These are phyloP conservation scores for Congeria kusceri DNA, from an alignment of 2,888 invertebrate species.

Conservation along the genomic window DNA sequence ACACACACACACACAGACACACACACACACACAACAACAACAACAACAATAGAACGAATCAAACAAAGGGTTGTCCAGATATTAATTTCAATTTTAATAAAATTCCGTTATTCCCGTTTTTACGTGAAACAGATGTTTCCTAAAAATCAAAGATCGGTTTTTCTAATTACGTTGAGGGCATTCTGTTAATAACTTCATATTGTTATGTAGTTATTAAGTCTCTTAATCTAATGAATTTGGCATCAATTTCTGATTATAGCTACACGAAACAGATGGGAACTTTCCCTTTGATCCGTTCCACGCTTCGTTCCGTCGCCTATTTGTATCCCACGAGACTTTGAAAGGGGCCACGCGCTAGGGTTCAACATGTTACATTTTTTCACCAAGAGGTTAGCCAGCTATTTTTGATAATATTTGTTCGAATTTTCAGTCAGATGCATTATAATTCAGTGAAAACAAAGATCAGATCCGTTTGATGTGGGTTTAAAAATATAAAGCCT, in stretches of 20 bases:
- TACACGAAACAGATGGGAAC: neutral
- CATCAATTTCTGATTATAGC: neutral
- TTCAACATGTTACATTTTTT: constrained; percentile 41
- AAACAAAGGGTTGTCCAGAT: too few relatives aligned
- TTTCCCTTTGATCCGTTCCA: neutral
- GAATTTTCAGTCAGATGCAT: neutral
- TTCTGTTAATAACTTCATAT: neutral
- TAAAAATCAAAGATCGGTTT: too few relatives aligned
- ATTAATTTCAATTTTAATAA: too few relatives aligned
- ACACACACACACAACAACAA: too few relatives aligned
- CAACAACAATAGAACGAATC: too few relatives aligned
- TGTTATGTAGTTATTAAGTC: neutral
- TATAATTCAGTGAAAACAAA: constrained; percentile 2
- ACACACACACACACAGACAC: too few relatives aligned
- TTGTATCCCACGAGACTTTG: too few relatives aligned
- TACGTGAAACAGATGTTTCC: too few relatives aligned
- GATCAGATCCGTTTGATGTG: neutral
- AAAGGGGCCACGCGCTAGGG: constrained; percentile 30
- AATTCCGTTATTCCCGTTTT: too few relatives aligned
- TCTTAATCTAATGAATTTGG: constrained; percentile 7
- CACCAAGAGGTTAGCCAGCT: neutral
- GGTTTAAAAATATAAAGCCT: neutral
- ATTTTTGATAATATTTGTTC: neutral
- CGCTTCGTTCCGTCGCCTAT: too few relatives aligned
- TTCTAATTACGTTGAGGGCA: too few relatives aligned